A percentile compares a stretch with the other conserved stretches of the same genome.
These are phyloP conservation scores for Epistrophe grossulariae DNA, from an alignment of 2,888 invertebrate species.

Conservation along the genomic window DNA sequence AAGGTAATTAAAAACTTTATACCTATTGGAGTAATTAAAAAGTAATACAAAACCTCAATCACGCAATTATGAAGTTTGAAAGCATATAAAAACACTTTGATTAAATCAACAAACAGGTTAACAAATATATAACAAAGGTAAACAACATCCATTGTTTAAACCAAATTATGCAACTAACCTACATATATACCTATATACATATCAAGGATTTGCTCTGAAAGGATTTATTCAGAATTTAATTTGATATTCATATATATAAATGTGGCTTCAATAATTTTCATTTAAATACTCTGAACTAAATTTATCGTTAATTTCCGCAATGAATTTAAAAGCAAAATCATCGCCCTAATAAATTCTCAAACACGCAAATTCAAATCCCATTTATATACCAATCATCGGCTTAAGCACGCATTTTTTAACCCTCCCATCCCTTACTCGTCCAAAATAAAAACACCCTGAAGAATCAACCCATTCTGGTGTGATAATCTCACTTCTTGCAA, in stretches of 20 bases:
- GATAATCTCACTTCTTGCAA: conserved; percentile 20
- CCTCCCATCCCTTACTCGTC: neutral
- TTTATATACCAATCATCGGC: conserved; percentile 39
- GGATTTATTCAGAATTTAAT: neutral
- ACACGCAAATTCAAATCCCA: conserved; percentile 24
- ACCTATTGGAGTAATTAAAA: neutral
- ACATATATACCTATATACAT: too few species aligned
- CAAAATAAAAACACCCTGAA: neutral
- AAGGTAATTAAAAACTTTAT: neutral
- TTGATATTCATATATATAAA: neutral
- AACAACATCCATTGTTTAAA: neutral
- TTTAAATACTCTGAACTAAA: conserved; percentile 4
- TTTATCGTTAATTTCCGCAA: neutral
- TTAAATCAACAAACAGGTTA: neutral
- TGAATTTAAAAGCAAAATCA: conserved; percentile 27
- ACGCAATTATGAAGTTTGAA: too few species aligned
- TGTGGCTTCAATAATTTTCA: neutral
- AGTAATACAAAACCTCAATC: too few species aligned
- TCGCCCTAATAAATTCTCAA: conserved; percentile 21
- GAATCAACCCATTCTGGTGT: neutral
- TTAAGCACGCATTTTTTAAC: conserved; percentile 30
- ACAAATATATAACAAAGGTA: neutral
- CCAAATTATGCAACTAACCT: neutral
- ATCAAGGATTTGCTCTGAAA: neutral
- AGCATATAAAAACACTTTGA: neutral